Percentiles rank a stretch among this genome's conserved stretches.
Conservation (phyloP, 2,888 invertebrate species). For the Colostygia pectinataria region DNA sequence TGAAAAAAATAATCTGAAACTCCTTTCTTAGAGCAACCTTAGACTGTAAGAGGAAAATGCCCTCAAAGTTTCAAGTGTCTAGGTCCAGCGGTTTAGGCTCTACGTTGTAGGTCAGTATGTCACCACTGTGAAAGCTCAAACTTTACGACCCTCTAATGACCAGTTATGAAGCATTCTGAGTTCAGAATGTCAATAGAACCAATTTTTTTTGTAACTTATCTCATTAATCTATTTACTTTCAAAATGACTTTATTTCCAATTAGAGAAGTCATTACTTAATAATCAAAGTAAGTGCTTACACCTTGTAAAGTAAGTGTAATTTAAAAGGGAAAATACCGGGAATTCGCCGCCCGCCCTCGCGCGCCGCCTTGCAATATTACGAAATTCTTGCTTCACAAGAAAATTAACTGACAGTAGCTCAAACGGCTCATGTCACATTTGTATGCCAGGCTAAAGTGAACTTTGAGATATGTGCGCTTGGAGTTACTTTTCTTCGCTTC, state of each 20-base stretch:
- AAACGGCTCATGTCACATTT: slow-evolving; percentile 32
- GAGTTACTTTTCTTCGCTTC: slow-evolving; percentile 4
- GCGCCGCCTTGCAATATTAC: slow-evolving; percentile 44
- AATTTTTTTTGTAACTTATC: no score
- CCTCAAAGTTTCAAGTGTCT: no score
- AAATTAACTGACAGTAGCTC: slow-evolving; percentile 44
- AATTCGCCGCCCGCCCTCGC: slow-evolving; percentile 31
- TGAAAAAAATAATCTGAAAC: no score
- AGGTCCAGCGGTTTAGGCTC: no score
- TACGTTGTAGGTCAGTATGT: no score
- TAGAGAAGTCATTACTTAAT: not conserved
- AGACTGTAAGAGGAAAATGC: no score
- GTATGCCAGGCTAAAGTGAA: slow-evolving; percentile 31
- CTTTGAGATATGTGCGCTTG: slow-evolving; percentile 27
- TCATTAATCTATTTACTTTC: no score
- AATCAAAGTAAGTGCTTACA: slow-evolving; percentile 5
- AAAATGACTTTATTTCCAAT: not conserved
- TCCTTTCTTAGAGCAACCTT: no score
- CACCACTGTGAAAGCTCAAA: no score
- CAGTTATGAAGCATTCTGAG: no score
- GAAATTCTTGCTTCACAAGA: slow-evolving; percentile 43
- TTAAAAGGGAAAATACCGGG: slow-evolving; percentile 31
- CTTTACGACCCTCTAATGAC: no score
- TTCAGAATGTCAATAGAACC: no score
- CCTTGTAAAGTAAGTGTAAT: slow-evolving; percentile 7